A percentile compares a stretch with the other conserved stretches of the same genome.
These are phyloP conservation scores for Cataglyphis livida DNA, from an alignment of 2,888 invertebrate species.

Conservation along the genomic window DNA sequence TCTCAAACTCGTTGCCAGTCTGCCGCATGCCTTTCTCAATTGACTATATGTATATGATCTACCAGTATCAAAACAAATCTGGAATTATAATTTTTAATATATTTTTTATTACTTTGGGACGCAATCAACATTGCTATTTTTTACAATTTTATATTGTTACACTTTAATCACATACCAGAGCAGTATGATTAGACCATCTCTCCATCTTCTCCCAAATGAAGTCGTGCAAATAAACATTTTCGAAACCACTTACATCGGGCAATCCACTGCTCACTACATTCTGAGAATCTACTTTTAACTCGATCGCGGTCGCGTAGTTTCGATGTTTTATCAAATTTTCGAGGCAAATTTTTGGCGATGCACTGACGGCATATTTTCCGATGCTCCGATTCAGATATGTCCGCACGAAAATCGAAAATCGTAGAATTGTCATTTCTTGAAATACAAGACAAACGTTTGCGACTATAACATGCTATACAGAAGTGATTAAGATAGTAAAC, in stretches of 20 bases:
- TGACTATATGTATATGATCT: slow-evolving; percentile 79
- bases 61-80: slow-evolving; percentile 79
- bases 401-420: background rate
- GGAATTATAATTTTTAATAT: background rate
- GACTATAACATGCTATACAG: background rate
- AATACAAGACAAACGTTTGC: background rate
- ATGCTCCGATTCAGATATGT: background rate
- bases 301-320: background rate
- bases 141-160: background rate
- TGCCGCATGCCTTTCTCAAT: slow-evolving; percentile 70
- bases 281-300: slow-evolving; percentile 42
- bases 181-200: slow-evolving; percentile 89
- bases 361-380: background rate
- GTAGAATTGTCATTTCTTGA: background rate
- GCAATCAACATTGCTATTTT: background rate
- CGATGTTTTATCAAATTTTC: background rate
- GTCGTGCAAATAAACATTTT: slow-evolving; percentile 84
- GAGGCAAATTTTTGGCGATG: background rate
- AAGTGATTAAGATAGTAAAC: no score
- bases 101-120: background rate
- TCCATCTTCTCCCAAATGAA: slow-evolving; percentile 89
- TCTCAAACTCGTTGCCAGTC: slow-evolving; percentile 79
- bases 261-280: slow-evolving; percentile 67
- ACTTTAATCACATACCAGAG: slow-evolving; percentile 85
- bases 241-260: slow-evolving; percentile 49